Percentiles rank a stretch among this genome's conserved stretches.
phyloP scores from a whole-genome alignment of 2,888 invertebrate species.

The Electrophaes corylata region DNA sequence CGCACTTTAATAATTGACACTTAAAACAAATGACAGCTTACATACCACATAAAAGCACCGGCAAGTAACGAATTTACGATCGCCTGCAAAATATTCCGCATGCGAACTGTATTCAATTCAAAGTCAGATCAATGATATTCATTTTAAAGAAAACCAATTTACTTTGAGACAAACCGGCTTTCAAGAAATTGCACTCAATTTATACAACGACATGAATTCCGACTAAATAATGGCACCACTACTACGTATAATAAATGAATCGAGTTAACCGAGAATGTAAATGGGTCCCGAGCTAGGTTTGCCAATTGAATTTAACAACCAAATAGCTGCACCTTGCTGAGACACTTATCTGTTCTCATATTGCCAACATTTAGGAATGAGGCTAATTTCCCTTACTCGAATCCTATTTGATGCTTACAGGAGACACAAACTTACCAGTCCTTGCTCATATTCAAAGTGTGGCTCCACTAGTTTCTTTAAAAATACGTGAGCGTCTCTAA shows the following conservation, averaged over 20 bases:
- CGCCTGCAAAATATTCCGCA: background rate
- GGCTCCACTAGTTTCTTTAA: background rate
- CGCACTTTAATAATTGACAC: background rate
- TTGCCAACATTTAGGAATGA: slow-evolving; percentile 7
- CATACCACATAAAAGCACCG: background rate
- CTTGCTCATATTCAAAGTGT: background rate
- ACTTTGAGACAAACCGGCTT: slow-evolving; percentile 16
- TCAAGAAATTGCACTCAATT: slow-evolving; percentile 35
- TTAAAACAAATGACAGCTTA: background rate
- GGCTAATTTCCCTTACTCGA: background rate
- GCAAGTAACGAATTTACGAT: background rate
- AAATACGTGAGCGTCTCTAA: background rate
- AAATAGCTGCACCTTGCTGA: slow-evolving; percentile 24
- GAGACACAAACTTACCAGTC: background rate
- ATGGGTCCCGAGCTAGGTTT: slow-evolving; percentile 26
- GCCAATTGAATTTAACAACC: slow-evolving; percentile 31
- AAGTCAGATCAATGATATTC: slow-evolving; percentile 4
- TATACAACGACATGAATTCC: slow-evolving; percentile 24
- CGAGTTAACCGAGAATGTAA: slow-evolving; percentile 30
- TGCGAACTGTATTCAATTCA: background rate
- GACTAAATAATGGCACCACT: slow-evolving; percentile 34
- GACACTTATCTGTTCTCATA: slow-evolving; percentile 4
- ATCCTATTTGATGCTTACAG: background rate
- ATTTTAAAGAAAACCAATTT: slow-evolving; percentile 9
- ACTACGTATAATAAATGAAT: slow-evolving; percentile 33